Evolutionary conservation across 2,113 vertebrate species (phyloP), one percentile per base, ranked within the genome.

Genomic region (Ameiurus melas): DNA sequence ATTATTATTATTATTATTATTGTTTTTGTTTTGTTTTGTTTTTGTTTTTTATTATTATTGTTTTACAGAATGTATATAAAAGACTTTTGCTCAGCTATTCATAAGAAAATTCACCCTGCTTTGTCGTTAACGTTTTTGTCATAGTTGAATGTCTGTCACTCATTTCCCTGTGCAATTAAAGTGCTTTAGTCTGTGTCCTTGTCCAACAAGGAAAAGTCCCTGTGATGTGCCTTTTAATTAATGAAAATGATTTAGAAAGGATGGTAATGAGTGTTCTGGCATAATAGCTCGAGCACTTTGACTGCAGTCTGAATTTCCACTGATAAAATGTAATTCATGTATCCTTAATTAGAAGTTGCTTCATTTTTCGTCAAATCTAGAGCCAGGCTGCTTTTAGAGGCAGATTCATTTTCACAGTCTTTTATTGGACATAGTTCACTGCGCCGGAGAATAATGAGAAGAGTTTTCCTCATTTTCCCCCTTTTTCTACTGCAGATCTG

Each of bases 291-390:
- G 30, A 71, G 25, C 71, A 19, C 83, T 53, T 60, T 66, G 55
- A 81, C 66, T 55, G 57, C 30, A 17, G 27, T 20, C 64, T 81
- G n/a, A 55, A 17, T 81, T 73, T 53, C 27, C 27, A 81, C 17
- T 25, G 33, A 75, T 81, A 57, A 82, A 57, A 53, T 85, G 5
- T 47, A 57, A 81, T 57, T 83, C 86, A 73, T 87, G 86, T 80
- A 87, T 83, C 79, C 75, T 83, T 87, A 82, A 87, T 87, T 83
- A 73, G 36, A 83, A 73, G 53, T 36, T 43, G 51, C 68, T 71
- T 83, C 25, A 43, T 83, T 82, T 83, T 78, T 86, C 58, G 33
- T 51, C 25, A 66, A 79, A 47, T 57, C 22, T 22, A 2, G 39
- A 71, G 64, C 14, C 22, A 43, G 47, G 64, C 51, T 82, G 51